Percentiles rank a stretch among this genome's conserved stretches.
These are phyloP conservation scores for Eurypyga helias DNA, from an alignment of 2,113 vertebrate genomes.

Conservation along the genomic window DNA sequence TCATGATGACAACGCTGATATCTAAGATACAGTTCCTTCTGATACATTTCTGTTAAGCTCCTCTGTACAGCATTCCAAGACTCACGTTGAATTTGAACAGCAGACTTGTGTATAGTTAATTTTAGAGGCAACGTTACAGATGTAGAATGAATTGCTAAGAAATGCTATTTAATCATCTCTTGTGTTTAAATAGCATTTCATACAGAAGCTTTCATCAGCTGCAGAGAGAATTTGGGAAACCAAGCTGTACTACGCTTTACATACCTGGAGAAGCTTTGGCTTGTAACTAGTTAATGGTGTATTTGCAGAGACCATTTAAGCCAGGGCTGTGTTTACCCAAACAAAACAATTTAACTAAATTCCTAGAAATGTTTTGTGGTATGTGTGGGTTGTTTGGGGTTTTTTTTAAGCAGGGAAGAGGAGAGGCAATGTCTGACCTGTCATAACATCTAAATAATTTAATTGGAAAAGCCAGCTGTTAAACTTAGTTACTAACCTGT, in stretches of 20 bases:
- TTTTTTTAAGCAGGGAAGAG: neutral
- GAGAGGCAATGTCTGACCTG: neutral
- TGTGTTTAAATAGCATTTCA: neutral
- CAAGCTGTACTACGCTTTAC: neutral
- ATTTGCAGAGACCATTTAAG: neutral
- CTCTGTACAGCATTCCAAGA: neutral
- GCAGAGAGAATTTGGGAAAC: neutral
- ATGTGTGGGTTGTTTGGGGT: neutral
- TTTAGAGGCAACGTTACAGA: neutral
- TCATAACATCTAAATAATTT: neutral
- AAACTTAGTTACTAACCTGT: neutral
- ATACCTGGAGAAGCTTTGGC: slow-evolving; percentile 10
- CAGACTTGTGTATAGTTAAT: neutral
- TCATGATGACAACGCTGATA: neutral
- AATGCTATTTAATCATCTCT: neutral
- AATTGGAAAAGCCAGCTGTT: slow-evolving; percentile 34
- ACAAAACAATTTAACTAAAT: neutral
- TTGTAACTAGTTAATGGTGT: neutral
- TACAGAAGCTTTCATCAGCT: neutral
- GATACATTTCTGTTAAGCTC: neutral
- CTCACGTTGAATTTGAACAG: neutral
- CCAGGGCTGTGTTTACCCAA: neutral
- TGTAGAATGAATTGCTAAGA: neutral
- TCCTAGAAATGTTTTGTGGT: neutral
- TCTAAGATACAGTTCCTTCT: neutral